Percentiles rank a stretch among this genome's conserved stretches.
Evolutionary conservation across 2,888 invertebrate genomes (phyloP).

Genomic region (Crocallis elinguaria): DNA sequence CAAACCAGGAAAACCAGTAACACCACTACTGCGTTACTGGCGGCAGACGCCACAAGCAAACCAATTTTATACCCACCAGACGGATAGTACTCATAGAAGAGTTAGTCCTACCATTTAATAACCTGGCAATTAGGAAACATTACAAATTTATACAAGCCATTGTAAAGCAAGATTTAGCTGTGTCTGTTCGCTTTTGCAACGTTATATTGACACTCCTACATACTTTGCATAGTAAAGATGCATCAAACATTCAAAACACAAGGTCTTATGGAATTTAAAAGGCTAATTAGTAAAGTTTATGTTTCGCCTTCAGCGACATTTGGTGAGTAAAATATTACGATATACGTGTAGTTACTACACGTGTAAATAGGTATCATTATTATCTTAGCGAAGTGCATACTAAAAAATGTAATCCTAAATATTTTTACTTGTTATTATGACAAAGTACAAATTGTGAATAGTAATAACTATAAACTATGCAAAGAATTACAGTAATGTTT

Average conservation of each 20-base stretch:
- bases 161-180: not conserved
- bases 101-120: too few species aligned
- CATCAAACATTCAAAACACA: slow-evolving; percentile 15
- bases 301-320: slow-evolving; percentile 45
- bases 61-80: too few species aligned
- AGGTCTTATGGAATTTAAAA: slow-evolving; percentile 50
- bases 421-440: slow-evolving; percentile 8
- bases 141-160: not conserved
- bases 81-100: too few species aligned
- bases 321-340: slow-evolving; percentile 13
- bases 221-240: slow-evolving; percentile 21
- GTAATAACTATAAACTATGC: slow-evolving; percentile 18
- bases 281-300: slow-evolving; percentile 47
- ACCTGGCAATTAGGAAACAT: not conserved
- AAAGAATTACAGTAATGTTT: slow-evolving; percentile 13
- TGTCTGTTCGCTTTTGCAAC: slow-evolving; percentile 9
- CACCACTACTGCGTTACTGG: too few species aligned
- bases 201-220: slow-evolving; percentile 17
- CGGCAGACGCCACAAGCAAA: too few species aligned
- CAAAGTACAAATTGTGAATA: slow-evolving; percentile 14
- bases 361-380: slow-evolving; percentile 1
- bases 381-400: not conserved
- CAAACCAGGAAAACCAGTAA: too few species aligned
- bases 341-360: not conserved
- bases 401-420: slow-evolving; percentile 11